phyloP scores from a whole-genome alignment of 2,888 invertebrate species.

The Quadroppia sp. region DNA sequence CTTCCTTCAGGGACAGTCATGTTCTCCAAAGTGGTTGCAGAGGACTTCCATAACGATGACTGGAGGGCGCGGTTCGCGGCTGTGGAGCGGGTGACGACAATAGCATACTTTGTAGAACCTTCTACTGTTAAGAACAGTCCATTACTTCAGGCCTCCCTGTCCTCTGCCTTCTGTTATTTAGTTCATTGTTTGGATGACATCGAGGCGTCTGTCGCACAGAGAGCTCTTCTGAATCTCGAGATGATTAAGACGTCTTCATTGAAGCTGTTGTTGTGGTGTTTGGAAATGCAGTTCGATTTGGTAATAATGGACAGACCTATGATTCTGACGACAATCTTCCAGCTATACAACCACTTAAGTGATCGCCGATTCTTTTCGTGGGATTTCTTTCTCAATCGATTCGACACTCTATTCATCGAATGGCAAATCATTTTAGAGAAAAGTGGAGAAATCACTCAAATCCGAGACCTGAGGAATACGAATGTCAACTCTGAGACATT shows the following conservation, averaged over 20 bases:
- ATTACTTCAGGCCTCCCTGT: slow-evolving; percentile 78
- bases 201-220: slow-evolving; percentile 89
- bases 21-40: slow-evolving; percentile 91
- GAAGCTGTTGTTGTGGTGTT: slow-evolving; percentile 75
- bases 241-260: slow-evolving; percentile 66
- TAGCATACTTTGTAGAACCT: slow-evolving; percentile 87
- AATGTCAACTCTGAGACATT: slow-evolving; percentile 81
- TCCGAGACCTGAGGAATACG: slow-evolving; percentile 80
- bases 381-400: slow-evolving; percentile 96
- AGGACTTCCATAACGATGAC: slow-evolving; percentile 81
- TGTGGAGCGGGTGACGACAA: slow-evolving; percentile 88
- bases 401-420: slow-evolving; percentile 91
- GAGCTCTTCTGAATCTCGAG: slow-evolving; percentile 84
- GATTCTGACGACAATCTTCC: slow-evolving; percentile 89
- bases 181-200: slow-evolving; percentile 94
- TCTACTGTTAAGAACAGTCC: slow-evolving; percentile 75
- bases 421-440: slow-evolving; percentile 68
- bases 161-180: slow-evolving; percentile 94
- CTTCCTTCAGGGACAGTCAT: slow-evolving; percentile 89
- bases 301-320: slow-evolving; percentile 94
- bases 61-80: slow-evolving; percentile 88
- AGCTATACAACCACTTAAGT: slow-evolving; percentile 85
- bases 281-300: slow-evolving; percentile 96
- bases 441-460: slow-evolving; percentile 73
- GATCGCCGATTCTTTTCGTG: slow-evolving; percentile 86